These are phyloP conservation scores for Actinemys pallida DNA, from an alignment of 2,113 vertebrate species.

Conservation along the genomic window DNA sequence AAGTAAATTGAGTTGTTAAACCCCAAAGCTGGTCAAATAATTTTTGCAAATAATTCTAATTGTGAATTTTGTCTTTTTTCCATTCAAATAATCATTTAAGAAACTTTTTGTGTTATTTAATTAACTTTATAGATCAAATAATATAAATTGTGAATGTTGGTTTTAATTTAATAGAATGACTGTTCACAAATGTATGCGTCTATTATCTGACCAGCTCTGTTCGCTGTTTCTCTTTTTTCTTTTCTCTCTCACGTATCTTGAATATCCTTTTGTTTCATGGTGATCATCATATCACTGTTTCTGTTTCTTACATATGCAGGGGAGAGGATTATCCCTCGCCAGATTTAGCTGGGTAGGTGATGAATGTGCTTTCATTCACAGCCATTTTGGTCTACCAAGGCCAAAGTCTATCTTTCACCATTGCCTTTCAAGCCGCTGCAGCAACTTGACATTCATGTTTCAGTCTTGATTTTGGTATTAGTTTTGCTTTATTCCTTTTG, in stretches of 20 bases:
- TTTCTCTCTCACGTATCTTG: background rate
- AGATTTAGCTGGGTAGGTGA: slow-evolving; percentile 99
- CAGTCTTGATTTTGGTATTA: slow-evolving; percentile 13
- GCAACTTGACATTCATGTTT: slow-evolving; percentile 10
- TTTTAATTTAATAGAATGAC: background rate
- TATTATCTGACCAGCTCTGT: background rate
- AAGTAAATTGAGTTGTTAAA: background rate
- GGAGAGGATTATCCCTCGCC: slow-evolving; percentile 91
- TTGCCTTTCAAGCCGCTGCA: slow-evolving; percentile 14
- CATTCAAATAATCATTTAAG: background rate
- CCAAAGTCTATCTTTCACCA: slow-evolving; percentile 58
- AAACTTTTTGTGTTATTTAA: background rate
- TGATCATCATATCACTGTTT: slow-evolving; percentile 73
- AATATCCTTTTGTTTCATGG: background rate
- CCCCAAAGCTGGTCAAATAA: background rate
- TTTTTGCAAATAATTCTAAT: background rate
- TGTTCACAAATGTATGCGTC: background rate
- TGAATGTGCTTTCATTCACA: background rate
- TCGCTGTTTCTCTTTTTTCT: background rate
- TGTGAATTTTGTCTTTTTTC: background rate
- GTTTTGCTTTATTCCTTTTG: slow-evolving; percentile 12
- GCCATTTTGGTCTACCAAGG: slow-evolving; percentile 71
- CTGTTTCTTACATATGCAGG: slow-evolving; percentile 89
- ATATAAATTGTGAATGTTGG: background rate
- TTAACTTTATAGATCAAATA: background rate